phyloP scores from a whole-genome alignment of 2,113 vertebrate species.

The Strigops habroptila region DNA sequence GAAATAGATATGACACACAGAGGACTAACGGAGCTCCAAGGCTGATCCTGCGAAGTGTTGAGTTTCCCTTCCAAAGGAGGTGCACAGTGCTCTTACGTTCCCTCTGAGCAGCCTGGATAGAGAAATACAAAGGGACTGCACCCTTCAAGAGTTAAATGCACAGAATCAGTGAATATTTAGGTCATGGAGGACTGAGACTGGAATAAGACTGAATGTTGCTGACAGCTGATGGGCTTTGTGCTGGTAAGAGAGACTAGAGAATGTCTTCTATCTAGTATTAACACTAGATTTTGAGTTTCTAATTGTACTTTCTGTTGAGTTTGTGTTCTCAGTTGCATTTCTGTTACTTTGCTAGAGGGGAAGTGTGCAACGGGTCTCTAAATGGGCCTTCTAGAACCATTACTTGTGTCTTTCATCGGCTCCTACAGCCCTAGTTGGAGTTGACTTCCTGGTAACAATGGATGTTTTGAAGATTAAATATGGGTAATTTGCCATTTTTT shows the following conservation, averaged over 20 bases:
- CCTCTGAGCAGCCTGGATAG: background rate
- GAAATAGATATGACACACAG: accelerated
- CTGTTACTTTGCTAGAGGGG: background rate
- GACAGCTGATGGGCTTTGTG: background rate
- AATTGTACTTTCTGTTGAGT: background rate
- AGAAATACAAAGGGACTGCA: background rate
- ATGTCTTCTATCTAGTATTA: background rate
- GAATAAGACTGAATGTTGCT: background rate
- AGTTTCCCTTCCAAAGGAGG: background rate
- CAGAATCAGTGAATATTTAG: slow-evolving; percentile 30
- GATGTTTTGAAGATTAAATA: background rate
- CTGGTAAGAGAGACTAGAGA: background rate
- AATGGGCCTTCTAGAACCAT: background rate
- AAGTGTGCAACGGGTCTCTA: background rate
- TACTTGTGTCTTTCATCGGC: background rate
- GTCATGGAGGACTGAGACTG: background rate
- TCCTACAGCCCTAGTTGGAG: background rate
- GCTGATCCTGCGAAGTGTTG: background rate
- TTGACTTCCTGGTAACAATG: background rate
- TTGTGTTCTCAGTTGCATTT: background rate
- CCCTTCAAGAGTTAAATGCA: background rate
- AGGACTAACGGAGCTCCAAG: background rate
- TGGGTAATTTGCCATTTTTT: background rate
- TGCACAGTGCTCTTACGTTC: background rate
- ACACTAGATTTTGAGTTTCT: background rate